Evolutionary conservation across 2,888 invertebrate genomes (phyloP), one percentile per base, ranked within the genome.

Genomic region (Gryllus longicercus): DNA sequence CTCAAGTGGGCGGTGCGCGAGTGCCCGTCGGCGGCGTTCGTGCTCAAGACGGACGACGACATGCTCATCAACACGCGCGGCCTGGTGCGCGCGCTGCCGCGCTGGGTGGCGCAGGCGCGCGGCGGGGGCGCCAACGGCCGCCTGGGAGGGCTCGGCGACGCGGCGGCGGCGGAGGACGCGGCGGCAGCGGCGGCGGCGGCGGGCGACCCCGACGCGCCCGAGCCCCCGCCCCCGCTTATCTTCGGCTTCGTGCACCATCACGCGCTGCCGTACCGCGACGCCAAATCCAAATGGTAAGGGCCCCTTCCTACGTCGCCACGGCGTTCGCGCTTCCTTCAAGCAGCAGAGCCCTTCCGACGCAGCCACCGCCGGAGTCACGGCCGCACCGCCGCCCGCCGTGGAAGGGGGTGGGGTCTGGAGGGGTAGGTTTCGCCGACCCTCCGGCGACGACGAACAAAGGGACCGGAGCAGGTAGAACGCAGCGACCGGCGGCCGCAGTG

Each of bases 1-100:
- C 21, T 81, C 49, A 81, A 81, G n/a, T 81, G 81, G 81, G 38
- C 78, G 5, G 18, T 78, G 51, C 12, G 49, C 5, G 25, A n/a
- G 25, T 81, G 81, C 51, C 51, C 18, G 25, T 8, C n/a, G n/a
- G n/a, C 51, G 14, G 79, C 75, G 12, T 74, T 49, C 38, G n/a
- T 81, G 2, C 51, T 81, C 5, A 81, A 81, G n/a, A 25, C 25
- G 75, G 75, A 75, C 23, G 75, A 75, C 75, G 75, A 75, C 75
- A 25, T 75, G 75, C 75, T 75, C 14, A 3, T 75, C 4, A 14
- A 75, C 75, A 21, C 23, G 75, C 75, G 75, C 11, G 25, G 75
- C 23, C 21, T 75, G 75, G 23, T 75, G 75, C 63, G 63, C 63
- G 63, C n/a, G 8, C 63, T 63, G 16, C 63, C 63, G n/a, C 63